phyloP scores from a whole-genome alignment of 2,888 invertebrate species.

The Geophilus truncorum region DNA sequence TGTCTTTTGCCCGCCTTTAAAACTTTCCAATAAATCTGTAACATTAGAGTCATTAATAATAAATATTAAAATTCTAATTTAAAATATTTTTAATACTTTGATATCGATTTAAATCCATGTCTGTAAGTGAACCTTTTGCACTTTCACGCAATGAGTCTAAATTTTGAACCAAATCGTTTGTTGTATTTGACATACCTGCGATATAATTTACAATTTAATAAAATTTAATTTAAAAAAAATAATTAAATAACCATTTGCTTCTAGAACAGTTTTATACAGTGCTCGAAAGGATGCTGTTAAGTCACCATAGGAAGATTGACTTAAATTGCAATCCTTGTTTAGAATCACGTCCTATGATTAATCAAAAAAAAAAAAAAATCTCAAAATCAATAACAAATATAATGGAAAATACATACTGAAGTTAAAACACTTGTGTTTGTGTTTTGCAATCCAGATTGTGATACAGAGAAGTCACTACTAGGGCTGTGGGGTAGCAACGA shows the following conservation, averaged over 20 bases:
- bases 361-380: background rate
- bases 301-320: slow-evolving; percentile 27
- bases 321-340: slow-evolving; percentile 14
- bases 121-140: background rate
- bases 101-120: slow-evolving; percentile 2
- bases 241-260: slow-evolving; percentile 19
- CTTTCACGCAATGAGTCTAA: background rate
- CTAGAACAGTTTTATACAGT: slow-evolving; percentile 28
- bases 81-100: background rate
- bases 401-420: background rate
- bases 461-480: background rate
- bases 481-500: background rate
- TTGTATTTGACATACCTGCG: background rate
- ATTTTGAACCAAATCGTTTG: slow-evolving; percentile 8
- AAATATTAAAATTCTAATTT: background rate
- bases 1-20: slow-evolving; percentile 18
- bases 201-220: background rate
- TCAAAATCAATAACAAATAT: background rate
- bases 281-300: slow-evolving; percentile 28
- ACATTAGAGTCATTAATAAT: no score
- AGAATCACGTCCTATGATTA: background rate
- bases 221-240: background rate
- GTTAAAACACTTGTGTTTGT: background rate
- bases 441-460: background rate
- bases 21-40: slow-evolving; percentile 32